Evolutionary conservation across 2,888 invertebrate species (phyloP), one percentile per base, ranked within the genome.

Genomic region (Oxyteleia sp.): DNA sequence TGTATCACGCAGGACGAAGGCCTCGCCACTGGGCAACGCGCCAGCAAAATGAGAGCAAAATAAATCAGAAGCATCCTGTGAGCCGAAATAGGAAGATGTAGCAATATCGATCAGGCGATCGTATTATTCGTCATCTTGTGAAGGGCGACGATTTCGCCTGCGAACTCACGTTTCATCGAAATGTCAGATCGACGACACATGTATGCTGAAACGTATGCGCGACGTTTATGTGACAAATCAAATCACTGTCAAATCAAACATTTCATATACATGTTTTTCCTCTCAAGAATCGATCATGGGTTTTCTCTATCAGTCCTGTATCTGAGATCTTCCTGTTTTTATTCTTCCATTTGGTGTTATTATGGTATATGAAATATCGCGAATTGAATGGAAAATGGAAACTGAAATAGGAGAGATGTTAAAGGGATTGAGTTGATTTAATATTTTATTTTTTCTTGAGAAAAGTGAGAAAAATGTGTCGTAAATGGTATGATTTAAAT

Each of bases 1-100:
- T 86, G 86, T 87, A 86, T 84, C 86, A 74, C 84, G 85, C 83
- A 72, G 86, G 55, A 51, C 51, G 79, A 75, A 81, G 75, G 66
- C 63, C 63, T 66, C 38, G 61, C 74, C 55, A 82, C 72, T 45
- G 78, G 83, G 74, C 74, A 78, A 15, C 23, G 79, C 61, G 78
- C 68, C 72, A 55, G 55, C 43, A 61, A 72, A 84, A 84, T 38
- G 72, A 68, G 75, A 87, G 75, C 64, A 86, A 85, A 84, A 75
- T 74, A 82, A 86, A 72, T 74, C 69, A 41, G 61, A 85, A 78
- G 81, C 76, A 59, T 63, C 49, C 57, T 4, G 10, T 41, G 15
- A 63, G 32, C 26, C 35, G 38, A 59, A 53, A 63, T 45, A 45
- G 53, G 38, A 20, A 66, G 45, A 61, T 61, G 55, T 59, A 53